Percentiles rank a stretch among this genome's conserved stretches.
Evolutionary conservation across 2,797 vertebrate species (phyloP).

Genomic region (Lepilemur septentrionalis): DNA sequence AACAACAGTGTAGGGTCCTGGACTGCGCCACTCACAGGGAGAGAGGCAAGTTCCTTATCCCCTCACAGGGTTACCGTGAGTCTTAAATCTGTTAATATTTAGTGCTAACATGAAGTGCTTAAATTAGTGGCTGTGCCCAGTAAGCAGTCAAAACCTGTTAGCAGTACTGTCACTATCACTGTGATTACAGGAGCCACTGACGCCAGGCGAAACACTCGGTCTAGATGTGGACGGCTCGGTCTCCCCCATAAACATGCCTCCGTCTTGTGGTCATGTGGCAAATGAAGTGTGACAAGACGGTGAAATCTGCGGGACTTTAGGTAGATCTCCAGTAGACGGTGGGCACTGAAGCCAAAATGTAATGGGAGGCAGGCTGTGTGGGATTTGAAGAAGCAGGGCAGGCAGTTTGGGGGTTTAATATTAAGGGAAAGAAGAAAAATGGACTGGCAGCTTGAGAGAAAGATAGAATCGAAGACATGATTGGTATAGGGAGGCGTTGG

Average conservation of each 20-base stretch:
- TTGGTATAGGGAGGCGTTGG: background rate
- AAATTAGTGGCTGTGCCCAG: background rate
- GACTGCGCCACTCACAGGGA: background rate
- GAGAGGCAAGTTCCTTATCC: background rate
- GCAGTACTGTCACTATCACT: background rate
- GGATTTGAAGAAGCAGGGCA: constrained; percentile 21
- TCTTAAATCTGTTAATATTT: background rate
- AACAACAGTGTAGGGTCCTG: background rate
- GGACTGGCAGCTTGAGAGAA: background rate
- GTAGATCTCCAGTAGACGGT: background rate
- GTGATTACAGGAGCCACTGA: background rate
- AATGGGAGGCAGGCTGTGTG: background rate
- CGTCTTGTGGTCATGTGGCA: background rate
- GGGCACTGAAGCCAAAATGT: background rate
- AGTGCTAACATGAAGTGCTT: background rate
- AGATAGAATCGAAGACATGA: background rate
- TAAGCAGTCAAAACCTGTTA: background rate
- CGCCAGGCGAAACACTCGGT: background rate
- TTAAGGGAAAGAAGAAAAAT: constrained; percentile 19
- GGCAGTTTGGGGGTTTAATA: background rate
- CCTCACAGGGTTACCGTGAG: background rate
- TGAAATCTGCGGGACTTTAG: background rate
- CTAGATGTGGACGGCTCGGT: background rate
- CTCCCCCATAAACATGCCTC: background rate
- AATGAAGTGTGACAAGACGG: background rate